Percentiles rank a stretch among this genome's conserved stretches.
These are phyloP conservation scores for Lophotis ruficrista DNA, from an alignment of 2,113 vertebrate genomes.

Conservation along the genomic window DNA sequence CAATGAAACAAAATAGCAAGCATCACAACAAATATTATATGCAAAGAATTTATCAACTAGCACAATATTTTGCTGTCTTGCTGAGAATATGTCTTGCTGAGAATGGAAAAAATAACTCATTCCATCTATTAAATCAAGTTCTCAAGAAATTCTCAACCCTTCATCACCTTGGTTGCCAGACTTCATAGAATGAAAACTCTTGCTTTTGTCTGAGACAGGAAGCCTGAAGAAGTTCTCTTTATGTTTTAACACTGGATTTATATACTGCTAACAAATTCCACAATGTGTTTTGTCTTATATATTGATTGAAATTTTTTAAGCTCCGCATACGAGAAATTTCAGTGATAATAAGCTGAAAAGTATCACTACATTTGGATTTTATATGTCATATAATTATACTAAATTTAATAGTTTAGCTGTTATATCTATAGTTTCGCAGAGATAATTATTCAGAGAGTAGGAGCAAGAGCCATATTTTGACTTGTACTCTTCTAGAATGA, in stretches of 20 bases:
- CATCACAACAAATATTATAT: background rate
- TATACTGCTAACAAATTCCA: background rate
- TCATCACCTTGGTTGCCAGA: background rate
- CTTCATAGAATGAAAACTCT: background rate
- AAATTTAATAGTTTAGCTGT: constrained; percentile 15
- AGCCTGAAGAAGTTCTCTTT: background rate
- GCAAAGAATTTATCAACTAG: background rate
- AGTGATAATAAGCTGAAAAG: constrained; percentile 11
- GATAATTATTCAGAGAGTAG: constrained; percentile 18
- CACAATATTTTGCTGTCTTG: background rate
- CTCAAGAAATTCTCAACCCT: background rate
- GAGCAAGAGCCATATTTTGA: constrained; percentile 14
- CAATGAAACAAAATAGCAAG: background rate
- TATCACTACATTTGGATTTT: constrained; percentile 21
- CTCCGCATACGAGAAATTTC: background rate
- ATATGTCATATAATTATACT: constrained; percentile 21
- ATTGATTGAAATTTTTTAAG: background rate
- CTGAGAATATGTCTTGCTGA: background rate
- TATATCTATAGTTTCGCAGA: constrained; percentile 21
- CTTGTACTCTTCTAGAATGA: background rate
- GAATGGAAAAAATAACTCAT: background rate
- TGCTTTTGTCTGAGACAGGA: background rate
- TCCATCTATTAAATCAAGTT: background rate
- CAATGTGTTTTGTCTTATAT: background rate
- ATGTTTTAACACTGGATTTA: background rate